These are phyloP conservation scores for Lipotes vexillifer DNA, from an alignment of 2,113 vertebrate genomes.

Conservation along the genomic window DNA sequence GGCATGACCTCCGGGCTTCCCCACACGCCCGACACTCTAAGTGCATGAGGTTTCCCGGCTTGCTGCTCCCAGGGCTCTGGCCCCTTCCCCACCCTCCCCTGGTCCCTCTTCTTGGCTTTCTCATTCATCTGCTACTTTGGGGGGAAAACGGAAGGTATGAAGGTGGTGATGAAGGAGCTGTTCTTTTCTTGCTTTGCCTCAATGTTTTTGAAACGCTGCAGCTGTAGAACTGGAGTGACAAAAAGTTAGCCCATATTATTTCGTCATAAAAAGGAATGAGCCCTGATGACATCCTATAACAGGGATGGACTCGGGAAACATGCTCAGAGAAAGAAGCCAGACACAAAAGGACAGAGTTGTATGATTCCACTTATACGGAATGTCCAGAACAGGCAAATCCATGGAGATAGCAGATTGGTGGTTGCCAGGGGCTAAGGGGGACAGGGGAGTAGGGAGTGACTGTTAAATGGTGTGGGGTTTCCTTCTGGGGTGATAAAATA, in stretches of 20 bases:
- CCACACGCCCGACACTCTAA: accelerated
- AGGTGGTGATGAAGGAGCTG: neutral
- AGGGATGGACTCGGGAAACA: neutral
- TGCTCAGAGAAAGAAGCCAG: neutral
- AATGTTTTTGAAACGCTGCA: neutral
- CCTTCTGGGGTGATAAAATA: neutral
- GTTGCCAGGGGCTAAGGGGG: neutral
- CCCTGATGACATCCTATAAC: accelerated
- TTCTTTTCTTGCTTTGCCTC: neutral
- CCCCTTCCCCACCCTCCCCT: neutral
- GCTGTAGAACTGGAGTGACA: neutral
- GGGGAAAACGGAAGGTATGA: neutral
- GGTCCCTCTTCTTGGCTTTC: too few relatives aligned
- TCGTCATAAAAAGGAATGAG: accelerated
- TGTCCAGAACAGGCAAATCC: neutral
- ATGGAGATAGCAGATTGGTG: neutral
- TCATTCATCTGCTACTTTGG: too few relatives aligned
- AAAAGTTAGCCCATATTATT: neutral
- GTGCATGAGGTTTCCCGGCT: neutral
- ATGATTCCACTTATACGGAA: accelerated
- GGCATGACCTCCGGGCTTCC: neutral
- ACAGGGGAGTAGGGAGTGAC: neutral
- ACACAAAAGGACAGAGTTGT: neutral
- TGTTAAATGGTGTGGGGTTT: neutral
- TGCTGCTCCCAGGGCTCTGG: neutral